Evolutionary conservation across 1,140 invertebrate genomes (phyloP), one percentile per base, ranked within the genome.

Genomic region (Chironomus tepperi): DNA sequence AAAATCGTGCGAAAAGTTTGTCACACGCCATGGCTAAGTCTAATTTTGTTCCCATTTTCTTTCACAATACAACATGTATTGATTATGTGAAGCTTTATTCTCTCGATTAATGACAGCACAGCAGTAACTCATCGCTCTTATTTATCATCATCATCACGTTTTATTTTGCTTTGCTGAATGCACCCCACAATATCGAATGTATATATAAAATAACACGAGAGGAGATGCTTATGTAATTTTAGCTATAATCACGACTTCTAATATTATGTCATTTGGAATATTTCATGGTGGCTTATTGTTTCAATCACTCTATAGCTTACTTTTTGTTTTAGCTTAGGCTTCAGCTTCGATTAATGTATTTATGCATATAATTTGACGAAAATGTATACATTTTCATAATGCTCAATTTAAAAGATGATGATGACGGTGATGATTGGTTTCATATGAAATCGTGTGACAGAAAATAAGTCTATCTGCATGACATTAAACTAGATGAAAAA

Each of bases 201-300:
- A 5, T 34, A 34, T 34, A 34, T 34, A 34, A 34, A 34, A 34
- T 34, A 57, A 57, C 47, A 57, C n/a, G 47, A 57, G n/a, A 15
- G 1, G 47, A n/a, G 47, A 57, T 57, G 12, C 47, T 57, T 57
- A 57, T 57, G 47, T 57, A 57, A 57, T 57, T 57, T n/a, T 57
- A n/a, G 24, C 24, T 57, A n/a, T 57, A 57, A 57, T 57, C 47
- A 57, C 47, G 47, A 57, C 47, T 57, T 57, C 47, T 57, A 57
- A 57, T n/a, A 57, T 57, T 57, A 57, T 57, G 47, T 57, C 47
- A 57, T 57, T 57, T n/a, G n/a, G n/a, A 57, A 57, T 15, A n/a
- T 57, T 57, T 57, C 47, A 57, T 57, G 47, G 47, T 57, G 47
- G 47, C 47, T 57, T 57, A 57, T 57, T 57, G 47, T 57, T 57